These are phyloP conservation scores for Phocoena sinus DNA, from an alignment of 2,113 vertebrate species.

Conservation along the genomic window DNA sequence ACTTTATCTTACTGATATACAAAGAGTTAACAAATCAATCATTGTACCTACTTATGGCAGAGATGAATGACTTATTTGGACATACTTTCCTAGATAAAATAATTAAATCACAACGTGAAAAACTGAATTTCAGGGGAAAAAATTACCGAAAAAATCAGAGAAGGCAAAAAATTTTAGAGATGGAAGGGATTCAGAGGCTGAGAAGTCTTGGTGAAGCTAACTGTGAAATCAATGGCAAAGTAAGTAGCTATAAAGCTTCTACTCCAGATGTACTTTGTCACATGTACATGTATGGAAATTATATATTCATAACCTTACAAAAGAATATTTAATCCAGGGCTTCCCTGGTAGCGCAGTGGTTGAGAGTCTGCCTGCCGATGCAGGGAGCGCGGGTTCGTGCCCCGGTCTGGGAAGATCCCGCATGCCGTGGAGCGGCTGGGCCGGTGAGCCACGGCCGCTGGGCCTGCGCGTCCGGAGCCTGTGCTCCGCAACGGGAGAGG, in stretches of 20 bases:
- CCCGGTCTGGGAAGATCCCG: too few species aligned
- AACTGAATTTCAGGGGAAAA: conserved; percentile 42
- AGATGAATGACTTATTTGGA: conserved; percentile 61
- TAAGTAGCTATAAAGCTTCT: not conserved
- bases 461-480: too few species aligned
- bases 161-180: not conserved
- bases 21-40: conserved; percentile 53
- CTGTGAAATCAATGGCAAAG: not conserved
- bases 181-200: not conserved
- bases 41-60: not conserved
- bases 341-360: too few species aligned
- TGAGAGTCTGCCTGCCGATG: too few species aligned
- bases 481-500: too few species aligned
- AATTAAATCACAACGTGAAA: conserved; percentile 59
- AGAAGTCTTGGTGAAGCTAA: not conserved
- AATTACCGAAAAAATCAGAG: conserved; percentile 28
- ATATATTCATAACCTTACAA: not conserved
- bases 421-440: too few species aligned
- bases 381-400: too few species aligned
- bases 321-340: not conserved
- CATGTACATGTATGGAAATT: not conserved
- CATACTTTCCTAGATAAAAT: conserved; percentile 57
- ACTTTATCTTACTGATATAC: conserved; percentile 25
- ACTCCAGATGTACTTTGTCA: not conserved
- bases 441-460: too few species aligned